Conservation (phyloP, 2,113 vertebrate species). For the Podiceps cristatus region DNA sequence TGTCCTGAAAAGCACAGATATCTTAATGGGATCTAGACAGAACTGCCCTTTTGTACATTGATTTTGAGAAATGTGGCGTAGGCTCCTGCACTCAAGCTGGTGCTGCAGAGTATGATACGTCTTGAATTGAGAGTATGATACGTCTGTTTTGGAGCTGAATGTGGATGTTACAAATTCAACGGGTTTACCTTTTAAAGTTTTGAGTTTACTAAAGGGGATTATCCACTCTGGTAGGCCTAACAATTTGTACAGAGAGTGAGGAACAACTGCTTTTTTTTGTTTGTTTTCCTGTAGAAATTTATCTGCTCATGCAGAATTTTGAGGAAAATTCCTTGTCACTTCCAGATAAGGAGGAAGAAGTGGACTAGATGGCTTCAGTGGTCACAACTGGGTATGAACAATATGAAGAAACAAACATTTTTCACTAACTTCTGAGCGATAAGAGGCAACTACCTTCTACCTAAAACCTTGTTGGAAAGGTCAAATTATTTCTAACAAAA, state of each 20-base stretch:
- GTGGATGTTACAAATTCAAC: neutral
- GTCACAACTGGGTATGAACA: neutral
- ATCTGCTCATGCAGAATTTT: neutral
- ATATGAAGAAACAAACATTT: neutral
- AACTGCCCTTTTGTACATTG: neutral
- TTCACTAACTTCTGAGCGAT: neutral
- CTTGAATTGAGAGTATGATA: neutral
- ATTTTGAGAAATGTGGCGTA: neutral
- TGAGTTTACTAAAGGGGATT: neutral
- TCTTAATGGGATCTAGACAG: neutral
- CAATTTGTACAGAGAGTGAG: neutral
- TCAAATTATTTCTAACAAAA: neutral
- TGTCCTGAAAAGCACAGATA: neutral
- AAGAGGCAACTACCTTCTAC: neutral
- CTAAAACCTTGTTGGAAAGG: neutral
- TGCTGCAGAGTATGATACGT: neutral
- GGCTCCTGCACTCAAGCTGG: neutral
- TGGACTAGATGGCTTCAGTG: neutral
- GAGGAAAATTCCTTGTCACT: neutral
- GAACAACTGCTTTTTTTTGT: neutral
- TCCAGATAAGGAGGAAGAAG: neutral
- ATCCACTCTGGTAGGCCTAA: neutral
- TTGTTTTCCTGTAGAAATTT: neutral
- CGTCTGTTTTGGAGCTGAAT: neutral
- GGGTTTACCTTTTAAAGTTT: neutral